These are phyloP conservation scores for Andrena hattorfiana DNA, from an alignment of 2,888 invertebrate genomes.

Conservation along the genomic window DNA sequence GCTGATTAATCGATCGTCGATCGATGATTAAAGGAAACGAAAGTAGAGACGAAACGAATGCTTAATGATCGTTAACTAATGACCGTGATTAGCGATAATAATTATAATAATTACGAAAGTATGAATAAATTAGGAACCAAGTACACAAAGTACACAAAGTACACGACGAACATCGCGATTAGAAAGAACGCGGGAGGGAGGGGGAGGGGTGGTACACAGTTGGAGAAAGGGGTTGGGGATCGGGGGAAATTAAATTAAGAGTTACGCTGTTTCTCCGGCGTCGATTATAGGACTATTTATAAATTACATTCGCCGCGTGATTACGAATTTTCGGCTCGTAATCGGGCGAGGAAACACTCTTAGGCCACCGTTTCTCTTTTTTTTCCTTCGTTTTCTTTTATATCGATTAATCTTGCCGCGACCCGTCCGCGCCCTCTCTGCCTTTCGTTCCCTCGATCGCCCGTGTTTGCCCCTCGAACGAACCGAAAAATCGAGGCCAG, in stretches of 20 bases:
- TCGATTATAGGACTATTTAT: constrained; percentile 70
- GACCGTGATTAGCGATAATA: constrained; percentile 59
- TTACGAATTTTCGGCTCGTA: constrained; percentile 33
- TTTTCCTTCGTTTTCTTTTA: neutral
- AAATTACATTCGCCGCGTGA: constrained; percentile 61
- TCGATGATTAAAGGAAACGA: constrained; percentile 48
- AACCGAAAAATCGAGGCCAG: neutral
- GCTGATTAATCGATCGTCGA: constrained; percentile 50
- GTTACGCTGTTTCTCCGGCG: constrained; percentile 66
- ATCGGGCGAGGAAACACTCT: constrained; percentile 38
- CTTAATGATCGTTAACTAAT: constrained; percentile 60
- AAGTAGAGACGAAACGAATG: constrained; percentile 58
- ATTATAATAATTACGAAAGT: constrained; percentile 64
- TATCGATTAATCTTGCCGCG: constrained; percentile 27
- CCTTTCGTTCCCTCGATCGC: neutral
- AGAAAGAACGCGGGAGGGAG: neutral
- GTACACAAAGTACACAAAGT: constrained; percentile 79
- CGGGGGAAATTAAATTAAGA: constrained; percentile 81
- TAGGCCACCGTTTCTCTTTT: constrained; percentile 60
- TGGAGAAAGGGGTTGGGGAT: neutral
- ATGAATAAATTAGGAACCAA: constrained; percentile 85
- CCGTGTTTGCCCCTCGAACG: neutral
- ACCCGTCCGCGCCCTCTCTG: constrained; percentile 14
- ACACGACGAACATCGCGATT: constrained; percentile 20
- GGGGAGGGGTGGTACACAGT: neutral